Evolutionary conservation across 2,113 vertebrate species (phyloP).

Genomic region (Rhegmatorhina hoffmannsi): DNA sequence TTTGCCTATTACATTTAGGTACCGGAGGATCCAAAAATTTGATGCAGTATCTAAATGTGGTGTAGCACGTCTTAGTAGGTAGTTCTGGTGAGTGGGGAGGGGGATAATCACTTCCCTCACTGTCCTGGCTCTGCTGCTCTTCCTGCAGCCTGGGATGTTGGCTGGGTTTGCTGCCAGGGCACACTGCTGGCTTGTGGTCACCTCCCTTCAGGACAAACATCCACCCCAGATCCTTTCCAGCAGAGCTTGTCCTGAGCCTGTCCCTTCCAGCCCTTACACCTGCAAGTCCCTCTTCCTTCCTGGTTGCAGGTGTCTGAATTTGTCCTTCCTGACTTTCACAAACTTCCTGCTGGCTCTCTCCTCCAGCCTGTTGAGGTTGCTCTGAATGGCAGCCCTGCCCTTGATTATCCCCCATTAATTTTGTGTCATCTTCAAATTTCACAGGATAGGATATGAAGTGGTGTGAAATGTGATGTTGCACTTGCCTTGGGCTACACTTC

Average conservation of each 20-base stretch:
- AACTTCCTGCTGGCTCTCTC: neutral
- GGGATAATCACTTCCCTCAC: neutral
- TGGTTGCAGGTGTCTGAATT: neutral
- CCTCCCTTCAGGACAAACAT: neutral
- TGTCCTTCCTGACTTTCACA: neutral
- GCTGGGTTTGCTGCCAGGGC: neutral
- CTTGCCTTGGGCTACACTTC: neutral
- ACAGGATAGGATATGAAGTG: neutral
- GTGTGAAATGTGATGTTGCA: neutral
- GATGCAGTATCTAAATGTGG: neutral
- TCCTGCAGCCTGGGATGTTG: neutral
- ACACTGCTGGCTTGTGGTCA: neutral
- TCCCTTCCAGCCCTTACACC: neutral
- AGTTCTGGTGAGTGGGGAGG: fast-evolving
- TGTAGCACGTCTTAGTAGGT: neutral
- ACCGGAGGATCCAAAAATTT: neutral
- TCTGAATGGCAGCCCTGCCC: neutral
- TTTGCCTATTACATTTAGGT: neutral
- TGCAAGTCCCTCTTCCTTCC: neutral
- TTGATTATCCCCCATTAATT: neutral
- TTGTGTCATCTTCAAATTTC: neutral
- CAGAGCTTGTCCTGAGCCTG: neutral
- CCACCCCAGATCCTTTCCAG: neutral
- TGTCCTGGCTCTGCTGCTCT: neutral
- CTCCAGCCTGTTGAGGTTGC: neutral